Conservation (phyloP, 2,888 invertebrate species). For the Amphipoea oculea region DNA sequence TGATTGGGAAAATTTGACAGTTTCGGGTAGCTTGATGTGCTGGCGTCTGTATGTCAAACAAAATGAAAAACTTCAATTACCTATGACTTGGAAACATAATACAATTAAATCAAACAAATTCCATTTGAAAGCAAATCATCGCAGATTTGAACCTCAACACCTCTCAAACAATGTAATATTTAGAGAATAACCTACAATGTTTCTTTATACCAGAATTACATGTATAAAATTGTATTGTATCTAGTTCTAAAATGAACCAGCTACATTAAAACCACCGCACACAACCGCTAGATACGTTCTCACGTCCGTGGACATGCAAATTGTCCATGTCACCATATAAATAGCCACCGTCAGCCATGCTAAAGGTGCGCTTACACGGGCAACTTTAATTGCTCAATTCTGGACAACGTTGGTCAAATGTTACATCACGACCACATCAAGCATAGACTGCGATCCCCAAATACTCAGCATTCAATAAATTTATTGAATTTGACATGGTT, state of each 20-base stretch:
- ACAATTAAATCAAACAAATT: background rate
- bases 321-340: constrained; percentile 32
- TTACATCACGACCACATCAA: background rate
- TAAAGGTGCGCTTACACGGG: background rate
- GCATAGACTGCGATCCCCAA: background rate
- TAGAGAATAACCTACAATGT: background rate
- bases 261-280: constrained; percentile 2
- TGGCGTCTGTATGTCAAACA: background rate
- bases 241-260: constrained; percentile 4
- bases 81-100: background rate
- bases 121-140: background rate
- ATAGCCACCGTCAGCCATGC: constrained; percentile 8
- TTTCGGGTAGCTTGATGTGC: no score
- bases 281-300: constrained; percentile 16
- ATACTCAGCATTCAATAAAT: background rate
- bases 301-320: constrained; percentile 37
- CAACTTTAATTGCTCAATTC: background rate
- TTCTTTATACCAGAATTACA: background rate
- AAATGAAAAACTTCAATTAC: background rate
- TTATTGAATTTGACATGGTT: background rate
- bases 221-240: background rate
- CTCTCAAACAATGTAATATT: background rate
- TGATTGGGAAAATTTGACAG: no score
- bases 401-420: background rate
- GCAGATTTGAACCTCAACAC: background rate